Evolutionary conservation across 1,140 invertebrate species (phyloP), one percentile per base, ranked within the genome.

Genomic region (Drosophila lacteicornis): DNA sequence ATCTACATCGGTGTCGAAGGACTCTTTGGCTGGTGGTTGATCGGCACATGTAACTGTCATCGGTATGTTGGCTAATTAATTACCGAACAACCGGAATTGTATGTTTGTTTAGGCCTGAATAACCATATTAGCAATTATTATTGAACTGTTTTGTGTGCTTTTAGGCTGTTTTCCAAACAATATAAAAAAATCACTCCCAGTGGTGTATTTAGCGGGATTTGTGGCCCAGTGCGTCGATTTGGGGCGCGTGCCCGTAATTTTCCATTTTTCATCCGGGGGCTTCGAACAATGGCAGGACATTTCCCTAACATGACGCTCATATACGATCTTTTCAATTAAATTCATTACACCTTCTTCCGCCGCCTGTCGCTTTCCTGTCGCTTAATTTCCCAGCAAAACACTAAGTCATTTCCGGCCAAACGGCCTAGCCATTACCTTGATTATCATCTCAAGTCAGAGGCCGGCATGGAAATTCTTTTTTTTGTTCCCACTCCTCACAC

Each of bases 391-490:
- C 63, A 77, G 47, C 71, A 77, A 56, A 86, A 87, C 83, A 86
- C 84, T 86, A 86, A 86, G 83, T 86, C 84, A 86, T 88, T 87
- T 87, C 84, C 84, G 84, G 69, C 51, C 78, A 75, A 88, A 88
- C 74, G 80, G 65, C 62, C 68, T 80, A 50, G 86, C 80, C 80
- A 87, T 87, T 87, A 81, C 55, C 73, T 87, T 88, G 84, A 88
- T 87, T 87, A 88, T 87, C 77, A 87, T 87, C 82, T 80, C 73
- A 88, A 86, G 81, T 74, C 77, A 47, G 63, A 56, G 71, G 40
- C 69, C 40, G 53, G 63, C 63, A 80, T 77, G 65, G 65, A 82
- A 66, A 82, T 71, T 65, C 70, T 11, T 69, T 55, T 69, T 55
- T 49, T 47, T 50, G 3, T 55, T 55, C 22, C 22, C 58, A 57